Conservation (phyloP, 2,113 vertebrate genomes). For the Hemiscyllium ocellatum region DNA sequence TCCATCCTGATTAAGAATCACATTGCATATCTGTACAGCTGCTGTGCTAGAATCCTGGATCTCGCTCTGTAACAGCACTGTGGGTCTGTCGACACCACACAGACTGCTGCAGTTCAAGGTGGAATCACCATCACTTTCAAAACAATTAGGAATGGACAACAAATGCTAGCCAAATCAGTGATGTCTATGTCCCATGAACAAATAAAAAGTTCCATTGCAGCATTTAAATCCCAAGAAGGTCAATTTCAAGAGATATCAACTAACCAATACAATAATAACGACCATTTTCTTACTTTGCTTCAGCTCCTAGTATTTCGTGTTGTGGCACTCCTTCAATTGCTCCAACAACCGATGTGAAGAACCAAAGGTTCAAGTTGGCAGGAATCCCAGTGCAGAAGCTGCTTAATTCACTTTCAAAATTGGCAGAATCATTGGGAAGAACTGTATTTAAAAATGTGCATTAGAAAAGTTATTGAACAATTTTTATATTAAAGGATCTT, state of each 20-base stretch:
- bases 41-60: too few relatives aligned
- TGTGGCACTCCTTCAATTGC: slow-evolving; percentile 61
- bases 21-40: too few relatives aligned
- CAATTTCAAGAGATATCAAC: not conserved
- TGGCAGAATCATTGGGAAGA: not conserved
- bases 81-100: too few relatives aligned
- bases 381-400: slow-evolving; percentile 64
- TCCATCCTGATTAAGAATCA: too few relatives aligned
- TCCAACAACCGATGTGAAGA: slow-evolving; percentile 59
- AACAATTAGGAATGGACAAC: too few relatives aligned
- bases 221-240: not conserved
- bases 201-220: not conserved
- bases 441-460: not conserved
- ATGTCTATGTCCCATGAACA: too few relatives aligned
- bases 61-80: too few relatives aligned
- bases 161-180: too few relatives aligned
- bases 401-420: not conserved
- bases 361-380: slow-evolving; percentile 62
- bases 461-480: not conserved
- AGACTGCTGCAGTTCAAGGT: too few relatives aligned
- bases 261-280: not conserved
- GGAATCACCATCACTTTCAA: too few relatives aligned
- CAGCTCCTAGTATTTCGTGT: slow-evolving; percentile 62
- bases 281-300: slow-evolving; percentile 62
- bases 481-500: not conserved